These are phyloP conservation scores for Odontomachus brunneus DNA, from an alignment of 1,140 invertebrate species.

Conservation along the genomic window DNA sequence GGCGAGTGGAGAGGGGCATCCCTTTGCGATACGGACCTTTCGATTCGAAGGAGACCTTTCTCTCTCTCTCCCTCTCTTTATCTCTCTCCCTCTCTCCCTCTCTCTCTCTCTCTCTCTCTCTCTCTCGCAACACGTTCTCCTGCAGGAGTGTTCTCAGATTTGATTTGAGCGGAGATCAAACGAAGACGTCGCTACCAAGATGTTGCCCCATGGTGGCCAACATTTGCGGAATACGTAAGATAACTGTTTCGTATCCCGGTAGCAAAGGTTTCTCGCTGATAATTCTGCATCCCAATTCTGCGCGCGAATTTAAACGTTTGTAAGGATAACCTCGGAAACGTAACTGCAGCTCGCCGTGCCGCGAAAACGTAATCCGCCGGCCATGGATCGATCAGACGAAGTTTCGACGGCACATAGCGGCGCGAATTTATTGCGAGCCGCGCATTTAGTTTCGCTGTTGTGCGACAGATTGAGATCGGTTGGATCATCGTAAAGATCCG, in stretches of 20 bases:
- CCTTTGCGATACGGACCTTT: constrained; percentile 45
- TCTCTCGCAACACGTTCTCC: not conserved
- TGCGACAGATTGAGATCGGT: not conserved
- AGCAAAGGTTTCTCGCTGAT: not conserved
- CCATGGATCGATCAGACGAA: not conserved
- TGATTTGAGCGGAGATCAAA: constrained; percentile 48
- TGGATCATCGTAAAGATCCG: constrained; percentile 9
- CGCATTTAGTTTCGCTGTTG: not conserved
- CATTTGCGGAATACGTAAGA: constrained; percentile 12
- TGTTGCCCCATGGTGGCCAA: constrained; percentile 29
- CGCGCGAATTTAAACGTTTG: not conserved
- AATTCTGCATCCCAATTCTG: no score
- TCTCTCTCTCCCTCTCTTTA: not conserved
- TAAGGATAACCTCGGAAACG: no score
- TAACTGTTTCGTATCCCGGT: not conserved
- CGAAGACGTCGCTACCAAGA: constrained; percentile 13
- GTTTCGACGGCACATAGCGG: not conserved
- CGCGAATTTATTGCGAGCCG: not conserved
- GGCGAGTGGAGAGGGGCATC: not conserved
- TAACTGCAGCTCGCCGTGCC: no score
- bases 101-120: not conserved
- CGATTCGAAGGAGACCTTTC: constrained; percentile 8
- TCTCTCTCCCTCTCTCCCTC: not conserved
- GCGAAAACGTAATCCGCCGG: not conserved
- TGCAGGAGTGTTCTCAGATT: constrained; percentile 42